These are phyloP conservation scores for Cryptocheilus praepositus DNA, from an alignment of 2,888 invertebrate species.

Conservation along the genomic window DNA sequence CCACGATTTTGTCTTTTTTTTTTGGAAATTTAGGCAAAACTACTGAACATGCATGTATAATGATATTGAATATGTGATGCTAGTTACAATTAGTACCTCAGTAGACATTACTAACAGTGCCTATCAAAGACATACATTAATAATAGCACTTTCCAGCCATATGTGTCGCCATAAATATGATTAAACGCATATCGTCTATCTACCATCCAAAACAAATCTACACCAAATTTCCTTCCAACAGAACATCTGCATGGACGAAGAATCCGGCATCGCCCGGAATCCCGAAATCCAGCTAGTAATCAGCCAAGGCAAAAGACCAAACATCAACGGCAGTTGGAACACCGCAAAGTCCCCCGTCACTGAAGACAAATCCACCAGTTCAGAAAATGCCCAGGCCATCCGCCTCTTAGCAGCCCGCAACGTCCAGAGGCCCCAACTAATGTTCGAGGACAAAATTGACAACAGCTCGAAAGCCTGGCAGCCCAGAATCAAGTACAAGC, in stretches of 20 bases:
- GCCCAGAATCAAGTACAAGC: constrained; percentile 90
- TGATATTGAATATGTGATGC: no score
- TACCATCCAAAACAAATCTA: no score
- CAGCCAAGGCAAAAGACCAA: constrained; percentile 73
- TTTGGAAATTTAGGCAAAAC: no score
- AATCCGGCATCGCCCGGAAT: constrained; percentile 79
- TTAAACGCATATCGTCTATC: no score
- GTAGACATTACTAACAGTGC: no score
- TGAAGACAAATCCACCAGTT: neutral
- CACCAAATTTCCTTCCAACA: constrained; percentile 33
- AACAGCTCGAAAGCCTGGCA: constrained; percentile 88
- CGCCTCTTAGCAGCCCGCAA: constrained; percentile 83
- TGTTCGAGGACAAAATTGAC: constrained; percentile 90
- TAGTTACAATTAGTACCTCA: no score
- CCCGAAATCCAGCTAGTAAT: constrained; percentile 76
- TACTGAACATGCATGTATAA: no score
- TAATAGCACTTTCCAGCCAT: no score
- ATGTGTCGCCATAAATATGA: no score
- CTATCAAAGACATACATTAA: no score
- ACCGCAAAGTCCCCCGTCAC: neutral
- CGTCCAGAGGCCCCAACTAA: constrained; percentile 87
- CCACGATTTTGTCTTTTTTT: no score
- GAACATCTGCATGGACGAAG: constrained; percentile 79
- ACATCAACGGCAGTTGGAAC: constrained; percentile 81
- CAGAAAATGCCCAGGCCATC: constrained; percentile 65